These are phyloP conservation scores for Caenorhabditis virilis DNA, from an alignment of 2,888 invertebrate genomes.

Conservation along the genomic window DNA sequence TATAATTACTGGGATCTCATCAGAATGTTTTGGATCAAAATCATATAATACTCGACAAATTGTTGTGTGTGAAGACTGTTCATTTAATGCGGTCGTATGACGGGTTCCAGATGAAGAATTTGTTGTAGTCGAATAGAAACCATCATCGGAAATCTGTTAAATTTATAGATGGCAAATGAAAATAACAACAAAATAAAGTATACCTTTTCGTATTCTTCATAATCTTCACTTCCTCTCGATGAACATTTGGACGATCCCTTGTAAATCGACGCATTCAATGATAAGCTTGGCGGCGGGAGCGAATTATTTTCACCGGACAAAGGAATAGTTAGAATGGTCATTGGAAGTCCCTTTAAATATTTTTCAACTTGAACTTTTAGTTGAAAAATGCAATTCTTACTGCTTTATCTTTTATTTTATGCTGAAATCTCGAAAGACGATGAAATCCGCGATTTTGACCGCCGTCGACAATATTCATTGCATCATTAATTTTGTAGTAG, in stretches of 20 bases:
- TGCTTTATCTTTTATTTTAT: conserved; percentile 52
- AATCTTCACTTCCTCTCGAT: conserved; percentile 32
- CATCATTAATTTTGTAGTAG: conserved; percentile 52
- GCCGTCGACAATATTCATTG: conserved; percentile 43
- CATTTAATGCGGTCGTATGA: conserved; percentile 20
- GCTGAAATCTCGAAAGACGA: conserved; percentile 44
- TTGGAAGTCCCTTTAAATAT: conserved; percentile 44
- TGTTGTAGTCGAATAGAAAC: conserved; percentile 43
- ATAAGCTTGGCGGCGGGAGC: conserved; percentile 35
- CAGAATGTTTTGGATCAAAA: conserved; percentile 47
- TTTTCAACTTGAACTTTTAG: background rate
- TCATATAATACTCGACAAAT: conserved; percentile 49
- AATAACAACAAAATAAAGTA: too few species aligned
- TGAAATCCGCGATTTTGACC: conserved; percentile 42
- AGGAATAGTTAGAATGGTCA: conserved; percentile 51
- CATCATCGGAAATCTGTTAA: conserved; percentile 51
- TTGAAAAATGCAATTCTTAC: conserved; percentile 11
- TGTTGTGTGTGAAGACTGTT: conserved; percentile 8
- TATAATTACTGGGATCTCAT: conserved; percentile 38
- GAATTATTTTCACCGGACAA: conserved; percentile 44
- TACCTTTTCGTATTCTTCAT: conserved; percentile 48
- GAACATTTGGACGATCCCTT: conserved; percentile 24
- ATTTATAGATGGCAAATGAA: background rate
- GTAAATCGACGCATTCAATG: conserved; percentile 1
- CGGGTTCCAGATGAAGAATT: conserved; percentile 9